Evolutionary conservation across 2,888 invertebrate genomes (phyloP).

Genomic region (Drosophila meridiana): DNA sequence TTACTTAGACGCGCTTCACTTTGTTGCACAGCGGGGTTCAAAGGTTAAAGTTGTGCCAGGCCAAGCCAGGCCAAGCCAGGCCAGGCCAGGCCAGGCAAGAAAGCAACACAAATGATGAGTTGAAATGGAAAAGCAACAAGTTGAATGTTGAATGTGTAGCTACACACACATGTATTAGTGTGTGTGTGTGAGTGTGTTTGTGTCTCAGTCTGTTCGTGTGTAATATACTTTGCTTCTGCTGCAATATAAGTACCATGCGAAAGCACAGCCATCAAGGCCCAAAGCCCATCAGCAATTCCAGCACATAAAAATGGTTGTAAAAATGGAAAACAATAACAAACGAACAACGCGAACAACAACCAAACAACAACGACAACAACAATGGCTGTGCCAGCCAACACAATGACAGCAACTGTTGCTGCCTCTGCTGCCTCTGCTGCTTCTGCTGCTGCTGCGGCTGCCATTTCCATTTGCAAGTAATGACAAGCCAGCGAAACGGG

Average conservation of each 20-base stretch:
- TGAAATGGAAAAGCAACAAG: constrained; percentile 68
- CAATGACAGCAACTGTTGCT: constrained; percentile 74
- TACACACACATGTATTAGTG: neutral
- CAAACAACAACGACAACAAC: constrained; percentile 48
- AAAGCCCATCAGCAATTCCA: constrained; percentile 69
- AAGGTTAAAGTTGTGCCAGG: constrained; percentile 52
- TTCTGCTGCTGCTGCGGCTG: constrained; percentile 54
- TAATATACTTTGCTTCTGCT: constrained; percentile 19
- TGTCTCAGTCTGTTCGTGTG: neutral
- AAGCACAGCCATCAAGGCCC: constrained; percentile 39
- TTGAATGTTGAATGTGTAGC: constrained; percentile 25
- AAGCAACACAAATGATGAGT: constrained; percentile 13
- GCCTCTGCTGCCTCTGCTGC: constrained; percentile 62
- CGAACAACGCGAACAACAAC: constrained; percentile 49
- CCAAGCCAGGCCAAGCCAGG: neutral
- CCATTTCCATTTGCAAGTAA: constrained; percentile 49
- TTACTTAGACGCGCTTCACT: constrained; percentile 58
- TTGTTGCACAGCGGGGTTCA: constrained; percentile 57
- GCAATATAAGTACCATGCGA: constrained; percentile 19
- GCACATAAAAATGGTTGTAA: constrained; percentile 66
- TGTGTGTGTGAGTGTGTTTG: neutral
- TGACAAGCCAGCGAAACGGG: constrained; percentile 58
- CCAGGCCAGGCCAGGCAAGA: neutral
- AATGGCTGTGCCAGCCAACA: constrained; percentile 56
- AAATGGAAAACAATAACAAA: constrained; percentile 73